A percentile compares a stretch with the other conserved stretches of the same genome.
These are phyloP conservation scores for Oikopleura albicans DNA, from an alignment of 23 tunicate genomes.

Conservation along the genomic window DNA sequence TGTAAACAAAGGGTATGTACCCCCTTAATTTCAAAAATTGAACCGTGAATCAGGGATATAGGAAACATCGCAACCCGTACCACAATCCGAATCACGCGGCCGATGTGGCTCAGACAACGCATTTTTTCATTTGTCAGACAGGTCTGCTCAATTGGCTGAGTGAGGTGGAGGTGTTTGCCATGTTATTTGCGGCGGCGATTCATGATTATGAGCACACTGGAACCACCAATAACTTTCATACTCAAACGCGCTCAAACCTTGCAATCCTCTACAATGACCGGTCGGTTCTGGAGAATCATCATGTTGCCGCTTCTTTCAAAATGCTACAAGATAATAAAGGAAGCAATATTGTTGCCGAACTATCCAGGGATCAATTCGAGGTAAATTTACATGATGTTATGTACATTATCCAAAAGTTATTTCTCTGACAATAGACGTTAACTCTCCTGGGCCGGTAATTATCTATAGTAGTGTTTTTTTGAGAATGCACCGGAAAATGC, in stretches of 20 bases:
- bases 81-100: slow-evolving; percentile 73
- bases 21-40: no score
- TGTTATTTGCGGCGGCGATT: slow-evolving; percentile 37
- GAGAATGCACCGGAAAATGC: no score
- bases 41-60: slow-evolving; percentile 38
- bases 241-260: slow-evolving; percentile 42
- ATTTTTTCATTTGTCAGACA: slow-evolving; percentile 17
- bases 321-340: slow-evolving; percentile 28
- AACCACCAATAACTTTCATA: slow-evolving; percentile 61
- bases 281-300: slow-evolving; percentile 63
- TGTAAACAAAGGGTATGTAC: no score
- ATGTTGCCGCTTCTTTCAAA: slow-evolving; percentile 44
- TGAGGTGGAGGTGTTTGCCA: slow-evolving; percentile 39
- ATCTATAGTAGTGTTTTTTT: no score
- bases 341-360: slow-evolving; percentile 33
- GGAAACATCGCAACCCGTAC: slow-evolving; percentile 44
- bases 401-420: no score
- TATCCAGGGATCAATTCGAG: slow-evolving; percentile 47
- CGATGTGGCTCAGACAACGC: slow-evolving; percentile 48
- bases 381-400: no score
- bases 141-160: slow-evolving; percentile 34
- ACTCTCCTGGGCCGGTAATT: no score
- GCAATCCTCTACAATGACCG: slow-evolving; percentile 55
- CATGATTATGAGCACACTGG: slow-evolving; percentile 79
- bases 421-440: no score